Percentiles rank a stretch among this genome's conserved stretches.
Evolutionary conservation across 2,888 invertebrate species (phyloP).

Genomic region (Biston stratarius): DNA sequence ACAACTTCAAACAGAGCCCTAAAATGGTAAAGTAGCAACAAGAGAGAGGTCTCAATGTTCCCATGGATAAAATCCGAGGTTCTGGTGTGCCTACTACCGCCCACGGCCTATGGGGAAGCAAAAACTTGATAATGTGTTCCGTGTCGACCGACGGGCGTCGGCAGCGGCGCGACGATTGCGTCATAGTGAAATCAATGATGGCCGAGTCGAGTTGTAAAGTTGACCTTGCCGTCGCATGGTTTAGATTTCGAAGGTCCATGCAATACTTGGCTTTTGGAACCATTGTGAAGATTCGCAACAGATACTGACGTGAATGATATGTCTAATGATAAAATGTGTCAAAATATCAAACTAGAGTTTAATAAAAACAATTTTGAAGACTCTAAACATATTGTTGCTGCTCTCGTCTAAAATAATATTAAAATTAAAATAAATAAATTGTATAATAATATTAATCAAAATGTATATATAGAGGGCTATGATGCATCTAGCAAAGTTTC

Average conservation of each 20-base stretch:
- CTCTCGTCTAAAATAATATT: too few relatives aligned
- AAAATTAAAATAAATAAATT: too few relatives aligned
- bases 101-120: slow-evolving; percentile 57
- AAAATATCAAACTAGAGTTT: neutral
- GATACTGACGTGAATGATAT: neutral
- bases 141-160: slow-evolving; percentile 52
- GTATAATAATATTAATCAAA: too few relatives aligned
- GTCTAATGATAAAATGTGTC: too few relatives aligned
- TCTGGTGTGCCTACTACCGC: slow-evolving; percentile 48
- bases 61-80: slow-evolving; percentile 19
- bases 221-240: slow-evolving; percentile 67
- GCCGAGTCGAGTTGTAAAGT: slow-evolving; percentile 74
- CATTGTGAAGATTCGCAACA: neutral
- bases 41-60: neutral
- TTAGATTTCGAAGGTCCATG: slow-evolving; percentile 40
- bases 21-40: neutral
- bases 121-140: slow-evolving; percentile 66
- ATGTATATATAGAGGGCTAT: too few relatives aligned
- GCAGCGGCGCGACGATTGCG: slow-evolving; percentile 64
- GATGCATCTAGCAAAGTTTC: too few relatives aligned
- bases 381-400: too few relatives aligned
- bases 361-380: too few relatives aligned
- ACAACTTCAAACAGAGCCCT: too few relatives aligned
- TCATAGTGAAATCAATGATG: slow-evolving; percentile 81
- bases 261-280: slow-evolving; percentile 3